Base-by-base conservation (phyloP, 2,113 vertebrate species). In the Callipepla squamata region DNA sequence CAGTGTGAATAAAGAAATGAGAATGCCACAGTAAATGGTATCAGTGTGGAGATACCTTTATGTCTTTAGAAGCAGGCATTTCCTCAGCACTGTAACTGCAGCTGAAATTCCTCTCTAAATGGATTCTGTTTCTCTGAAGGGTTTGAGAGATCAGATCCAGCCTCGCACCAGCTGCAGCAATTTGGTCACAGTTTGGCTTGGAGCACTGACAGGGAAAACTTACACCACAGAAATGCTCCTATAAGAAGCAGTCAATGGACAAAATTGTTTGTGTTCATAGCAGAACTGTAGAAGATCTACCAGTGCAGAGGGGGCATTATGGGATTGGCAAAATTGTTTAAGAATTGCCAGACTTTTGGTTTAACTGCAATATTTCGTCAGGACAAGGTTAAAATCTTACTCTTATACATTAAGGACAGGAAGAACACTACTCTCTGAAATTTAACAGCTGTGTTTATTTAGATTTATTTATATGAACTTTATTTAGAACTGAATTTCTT, bases 401-500 rank as follows among this genome's bases (percentile, higher is more conserved):
- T 14, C 65, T 81, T 21, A 28, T 45, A 61, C 7, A 20, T 48
- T 76, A 69, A 69, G 45, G 14, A 79, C 4, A 84, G 77, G 74
- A 62, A 89, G 63, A 85, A 22, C 19, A 50, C 25, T 70, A 38
- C 30, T 58, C 15, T 80, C 63, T 80, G 67, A 94, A 93, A 85
- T 59, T 79, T 4, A 83, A 55, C 79, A 93, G 76, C 58, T 92
- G 68, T 87, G 68, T 89, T 95, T 93, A 83, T 91, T 91, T 94
- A 81, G 61, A 87, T 94, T 84, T 90, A 82, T 91, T 90, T 94
- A 47, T 89, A 80, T 55, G 21, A 87, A 57, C 62, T 94, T 91
- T 89, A 74, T 86, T 90, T 92, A 92, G 84, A 93, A 89, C 38
- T 74, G 32, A 25, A 74, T 86, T 90, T 90, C 47, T 86, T 89